These are phyloP conservation scores for Herminia tarsipennalis DNA, from an alignment of 2,888 invertebrate species.

Conservation along the genomic window DNA sequence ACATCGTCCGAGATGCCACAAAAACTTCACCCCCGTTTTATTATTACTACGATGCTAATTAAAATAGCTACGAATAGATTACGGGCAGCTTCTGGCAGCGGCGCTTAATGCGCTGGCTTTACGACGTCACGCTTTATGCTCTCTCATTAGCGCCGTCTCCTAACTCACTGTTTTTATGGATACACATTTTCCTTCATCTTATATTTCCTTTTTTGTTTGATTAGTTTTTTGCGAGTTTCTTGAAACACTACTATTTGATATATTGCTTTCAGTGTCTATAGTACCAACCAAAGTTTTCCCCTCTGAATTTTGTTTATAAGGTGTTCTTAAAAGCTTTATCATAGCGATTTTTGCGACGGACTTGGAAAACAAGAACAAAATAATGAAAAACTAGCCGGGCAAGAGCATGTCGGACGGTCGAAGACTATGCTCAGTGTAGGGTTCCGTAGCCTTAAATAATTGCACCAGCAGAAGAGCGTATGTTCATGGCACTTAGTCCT, in stretches of 20 bases:
- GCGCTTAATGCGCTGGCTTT: constrained; percentile 81
- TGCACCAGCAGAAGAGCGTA: too few species aligned
- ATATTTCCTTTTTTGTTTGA: constrained; percentile 55
- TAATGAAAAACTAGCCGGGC: too few species aligned
- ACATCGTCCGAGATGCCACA: constrained; percentile 73
- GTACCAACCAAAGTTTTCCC: too few species aligned
- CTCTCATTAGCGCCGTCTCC: constrained; percentile 79
- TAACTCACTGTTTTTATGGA: constrained; percentile 72
- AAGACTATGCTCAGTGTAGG: too few species aligned
- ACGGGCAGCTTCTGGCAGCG: constrained; percentile 79
- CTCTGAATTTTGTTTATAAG: too few species aligned
- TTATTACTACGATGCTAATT: constrained; percentile 82
- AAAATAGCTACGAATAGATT: constrained; percentile 84
- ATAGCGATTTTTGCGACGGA: too few species aligned
- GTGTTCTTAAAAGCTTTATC: too few species aligned
- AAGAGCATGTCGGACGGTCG: too few species aligned
- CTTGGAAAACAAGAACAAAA: too few species aligned
- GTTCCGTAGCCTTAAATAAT: too few species aligned
- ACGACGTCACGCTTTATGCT: constrained; percentile 83
- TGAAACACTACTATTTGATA: constrained; percentile 11
- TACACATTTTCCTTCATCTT: constrained; percentile 61
- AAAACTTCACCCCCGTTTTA: constrained; percentile 78
- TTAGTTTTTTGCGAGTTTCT: constrained; percentile 43
- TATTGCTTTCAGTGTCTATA: not conserved
- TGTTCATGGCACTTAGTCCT: too few species aligned